Base-by-base conservation (phyloP, 2,797 vertebrate species). In the Liparis tanakae region DNA sequence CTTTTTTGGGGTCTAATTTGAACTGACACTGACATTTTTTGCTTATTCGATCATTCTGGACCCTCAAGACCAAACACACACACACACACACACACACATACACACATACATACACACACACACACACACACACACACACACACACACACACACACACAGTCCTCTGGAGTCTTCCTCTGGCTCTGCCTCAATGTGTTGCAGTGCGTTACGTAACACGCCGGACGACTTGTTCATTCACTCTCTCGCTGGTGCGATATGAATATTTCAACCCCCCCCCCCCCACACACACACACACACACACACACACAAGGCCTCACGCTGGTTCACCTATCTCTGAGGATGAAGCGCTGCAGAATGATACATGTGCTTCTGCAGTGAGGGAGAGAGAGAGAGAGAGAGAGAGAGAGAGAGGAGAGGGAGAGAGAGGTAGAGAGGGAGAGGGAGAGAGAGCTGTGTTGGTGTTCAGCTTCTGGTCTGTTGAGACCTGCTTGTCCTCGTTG, bases 141-240 rank as follows among this genome's bases (percentile, higher is more conserved):
- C 54, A 72, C 58, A 64, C 70, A 63, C 22, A 64, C 57, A 72
- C 59, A 54, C 62, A 71, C 37, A 77, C 82, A 87, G 72, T 85
- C 85, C 83, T 78, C 66, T 7, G 0, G 22, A 80, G 70, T 83
- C 63, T 76, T 70, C 59, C 80, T 81, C 57, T 33, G 70, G 84
- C 60, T 30, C 59, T 12, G 2, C 5, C 50, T 51, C 9, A 83
- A 50, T 50, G 75, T 84, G 15, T 54, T 18, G 33, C 80, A 77
- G 79, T 76, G 73, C 1, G 59, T 90, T 90, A 79, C 79, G 64
- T 91, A 91, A 91, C 68, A 65, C 25, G 25, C 25, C 25, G 63
- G 70, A 36, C 43, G 33, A 77, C 72, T 72, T 83, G 80, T 83
- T 86, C 81, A 89, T 74, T 85, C 76, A 75, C 59, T 67, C 44